Evolutionary conservation across 30 jellyfish, hydroid and myxozoan genomes (phyloP).

Genomic region (Cassiopea andromeda): DNA sequence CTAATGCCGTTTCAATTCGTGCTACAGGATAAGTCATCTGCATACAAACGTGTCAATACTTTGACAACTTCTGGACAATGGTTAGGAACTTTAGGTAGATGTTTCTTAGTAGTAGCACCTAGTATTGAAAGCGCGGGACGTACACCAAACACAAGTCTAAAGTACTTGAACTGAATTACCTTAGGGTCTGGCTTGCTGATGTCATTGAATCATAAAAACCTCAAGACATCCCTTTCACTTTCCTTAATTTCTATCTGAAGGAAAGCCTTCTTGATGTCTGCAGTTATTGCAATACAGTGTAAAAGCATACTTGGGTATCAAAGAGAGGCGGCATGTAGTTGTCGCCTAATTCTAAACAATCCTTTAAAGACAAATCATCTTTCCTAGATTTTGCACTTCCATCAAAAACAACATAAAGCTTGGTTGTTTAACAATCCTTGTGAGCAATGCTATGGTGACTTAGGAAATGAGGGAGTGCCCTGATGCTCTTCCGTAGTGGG

Average conservation of each 20-base stretch:
- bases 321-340: conserved; percentile 31
- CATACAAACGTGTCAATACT: background rate
- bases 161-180: background rate
- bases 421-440: conserved; percentile 32
- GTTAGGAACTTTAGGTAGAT: background rate
- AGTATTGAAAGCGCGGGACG: background rate
- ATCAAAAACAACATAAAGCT: conserved; percentile 57
- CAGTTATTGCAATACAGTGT: conserved; percentile 12
- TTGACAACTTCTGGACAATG: background rate
- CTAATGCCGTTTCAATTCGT: background rate
- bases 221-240: conserved; percentile 43
- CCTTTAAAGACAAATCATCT: conserved; percentile 43
- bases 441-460: conserved; percentile 50
- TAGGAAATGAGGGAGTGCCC: conserved; percentile 46
- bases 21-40: background rate
- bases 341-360: conserved; percentile 71
- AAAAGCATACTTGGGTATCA: conserved; percentile 3
- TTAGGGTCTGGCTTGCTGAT: background rate
- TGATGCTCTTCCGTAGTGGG: background rate
- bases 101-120: background rate
- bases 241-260: conserved; percentile 29
- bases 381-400: conserved; percentile 52
- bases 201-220: conserved; percentile 61
- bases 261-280: conserved; percentile 44
- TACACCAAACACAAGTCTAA: background rate